Base-by-base conservation (phyloP, 2,113 vertebrate species). In the Typhlomys cinereus region DNA sequence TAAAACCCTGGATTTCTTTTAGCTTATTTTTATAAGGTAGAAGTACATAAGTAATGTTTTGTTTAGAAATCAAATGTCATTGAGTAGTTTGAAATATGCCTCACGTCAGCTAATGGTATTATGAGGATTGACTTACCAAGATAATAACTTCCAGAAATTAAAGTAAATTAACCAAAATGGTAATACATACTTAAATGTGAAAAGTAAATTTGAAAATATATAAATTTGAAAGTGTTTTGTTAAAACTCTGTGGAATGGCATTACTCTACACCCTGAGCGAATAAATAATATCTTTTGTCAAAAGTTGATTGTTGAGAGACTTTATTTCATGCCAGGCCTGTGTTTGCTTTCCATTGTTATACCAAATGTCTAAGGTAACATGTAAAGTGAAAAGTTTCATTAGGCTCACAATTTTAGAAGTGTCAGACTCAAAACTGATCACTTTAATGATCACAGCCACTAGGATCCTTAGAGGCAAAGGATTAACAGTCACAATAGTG, bases 21-120 rank as follows among this genome's bases (percentile, higher is more conserved):
- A 23, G 70, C n/a, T 82, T 85, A 21, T 86, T 95, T 91, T 88
- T 85, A 62, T 87, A 59, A 82, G 85, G 12, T 73, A 8, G 18
- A 81, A 14, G 15, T 34, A 34, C 66, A 86, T 92, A 29, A 52
- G 78, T 44, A 27, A 15, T 85, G 80, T 62, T 70, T 62, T n/a
- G 57, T 1, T 88, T 46, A 39, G 29, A 89, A 82, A 74, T 48
- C 5, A 15, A n/a, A 69, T 29, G 27, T 4, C 10, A 62, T 29
- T 50, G 84, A 86, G 78, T 8, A 67, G 31, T 52, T 18, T 83
- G 23, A 36, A 89, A 82, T 2, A 18, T 80, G n/a, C 54, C 71
- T 4, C 36, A 48, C 6, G 21, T 57, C 74, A 50, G 62, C 69
- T 85, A 54, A 82, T 69, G 69, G 27, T 48, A n/a, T 41, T 50